Percentiles rank a stretch among this genome's conserved stretches.
phyloP scores from a whole-genome alignment of 1,140 invertebrate genomes.

The Nasonia longicornis region DNA sequence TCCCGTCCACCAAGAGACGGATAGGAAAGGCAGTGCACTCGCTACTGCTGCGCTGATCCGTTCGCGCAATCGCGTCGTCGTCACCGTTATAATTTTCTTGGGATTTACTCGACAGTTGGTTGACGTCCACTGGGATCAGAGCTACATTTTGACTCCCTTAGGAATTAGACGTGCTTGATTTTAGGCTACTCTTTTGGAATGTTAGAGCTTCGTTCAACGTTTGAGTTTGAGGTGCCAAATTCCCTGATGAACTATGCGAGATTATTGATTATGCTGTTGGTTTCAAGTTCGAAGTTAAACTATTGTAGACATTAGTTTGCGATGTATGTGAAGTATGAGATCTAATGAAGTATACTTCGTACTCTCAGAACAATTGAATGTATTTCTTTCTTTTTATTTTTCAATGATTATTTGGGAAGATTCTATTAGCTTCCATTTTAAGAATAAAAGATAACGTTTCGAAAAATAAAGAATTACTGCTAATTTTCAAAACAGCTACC shows the following conservation, averaged over 20 bases:
- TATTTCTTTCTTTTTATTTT: too few relatives aligned
- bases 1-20: neutral
- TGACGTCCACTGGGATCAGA: neutral
- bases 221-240: neutral
- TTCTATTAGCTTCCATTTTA: too few relatives aligned
- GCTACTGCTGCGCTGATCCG: neutral
- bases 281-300: neutral
- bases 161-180: neutral
- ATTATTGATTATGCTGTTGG: neutral
- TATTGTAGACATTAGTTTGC: neutral
- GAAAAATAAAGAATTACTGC: too few relatives aligned
- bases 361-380: too few relatives aligned
- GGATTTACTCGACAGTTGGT: slow-evolving; percentile 13
- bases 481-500: too few relatives aligned
- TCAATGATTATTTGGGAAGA: too few relatives aligned
- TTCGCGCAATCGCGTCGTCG: neutral
- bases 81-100: slow-evolving; percentile 4
- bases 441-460: neutral
- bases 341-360: too few relatives aligned
- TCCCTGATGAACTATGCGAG: neutral
- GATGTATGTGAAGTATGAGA: neutral
- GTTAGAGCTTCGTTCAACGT: neutral
- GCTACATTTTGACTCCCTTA: neutral
- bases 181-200: neutral
- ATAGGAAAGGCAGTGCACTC: neutral